A percentile compares a stretch with the other conserved stretches of the same genome.
Conservation (phyloP, 2,888 invertebrate species). For the Synanthedon myopaeformis region DNA sequence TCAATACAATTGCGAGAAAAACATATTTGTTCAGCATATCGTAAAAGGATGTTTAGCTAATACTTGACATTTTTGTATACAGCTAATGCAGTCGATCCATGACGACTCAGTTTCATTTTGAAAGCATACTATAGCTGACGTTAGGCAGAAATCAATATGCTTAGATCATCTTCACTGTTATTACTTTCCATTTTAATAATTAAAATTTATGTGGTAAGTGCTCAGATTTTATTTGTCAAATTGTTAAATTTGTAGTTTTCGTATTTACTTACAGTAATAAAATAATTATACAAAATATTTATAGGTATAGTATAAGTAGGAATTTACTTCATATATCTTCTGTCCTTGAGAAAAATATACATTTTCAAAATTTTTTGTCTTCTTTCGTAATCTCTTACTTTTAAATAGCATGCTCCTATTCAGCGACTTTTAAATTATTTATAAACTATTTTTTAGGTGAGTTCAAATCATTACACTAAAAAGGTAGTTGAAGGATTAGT, state of each 20-base stretch:
- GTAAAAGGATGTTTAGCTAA: background rate
- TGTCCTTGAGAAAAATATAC: too few relatives aligned
- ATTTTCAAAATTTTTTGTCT: too few relatives aligned
- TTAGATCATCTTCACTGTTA: background rate
- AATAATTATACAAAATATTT: too few relatives aligned
- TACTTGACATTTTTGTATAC: background rate
- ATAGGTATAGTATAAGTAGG: too few relatives aligned
- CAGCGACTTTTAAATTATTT: background rate
- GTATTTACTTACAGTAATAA: too few relatives aligned
- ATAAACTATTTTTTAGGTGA: conserved; percentile 17
- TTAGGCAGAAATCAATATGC: background rate
- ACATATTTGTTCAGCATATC: too few relatives aligned
- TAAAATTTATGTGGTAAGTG: background rate
- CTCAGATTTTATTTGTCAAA: too few relatives aligned
- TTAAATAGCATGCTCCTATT: background rate
- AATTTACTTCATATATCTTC: too few relatives aligned
- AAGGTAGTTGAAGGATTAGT: conserved; percentile 50
- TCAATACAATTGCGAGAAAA: too few relatives aligned
- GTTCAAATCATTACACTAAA: conserved; percentile 22
- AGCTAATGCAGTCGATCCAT: background rate
- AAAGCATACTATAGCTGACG: background rate
- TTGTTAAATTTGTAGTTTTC: too few relatives aligned
- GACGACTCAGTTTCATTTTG: background rate
- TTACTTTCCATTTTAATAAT: background rate
- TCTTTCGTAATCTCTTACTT: too few relatives aligned